phyloP scores from a whole-genome alignment of 2,113 vertebrate genomes.

The Clupea harengus region DNA sequence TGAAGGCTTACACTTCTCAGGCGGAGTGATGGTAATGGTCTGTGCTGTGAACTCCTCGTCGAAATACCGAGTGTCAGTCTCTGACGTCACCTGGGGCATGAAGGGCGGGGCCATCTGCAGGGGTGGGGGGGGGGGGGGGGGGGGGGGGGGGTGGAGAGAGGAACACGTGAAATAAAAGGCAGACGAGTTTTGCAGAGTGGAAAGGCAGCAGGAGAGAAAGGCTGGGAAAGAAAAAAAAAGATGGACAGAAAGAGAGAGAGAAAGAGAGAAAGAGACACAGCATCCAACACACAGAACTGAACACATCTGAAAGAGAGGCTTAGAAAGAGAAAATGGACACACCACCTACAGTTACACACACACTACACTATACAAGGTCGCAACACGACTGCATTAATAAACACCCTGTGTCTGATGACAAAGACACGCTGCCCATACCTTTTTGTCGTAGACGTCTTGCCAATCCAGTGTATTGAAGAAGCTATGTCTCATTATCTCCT shows the following conservation, averaged over 20 bases:
- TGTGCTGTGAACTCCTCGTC: slow-evolving; percentile 79
- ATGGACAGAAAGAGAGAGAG: no score
- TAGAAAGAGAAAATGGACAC: no score
- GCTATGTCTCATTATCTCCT: slow-evolving; percentile 96
- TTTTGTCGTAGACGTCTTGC: slow-evolving; percentile 97
- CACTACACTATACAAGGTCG: not conserved
- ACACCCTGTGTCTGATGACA: not conserved
- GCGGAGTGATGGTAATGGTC: slow-evolving; percentile 79
- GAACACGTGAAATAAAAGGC: not conserved
- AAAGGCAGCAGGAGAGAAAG: no score
- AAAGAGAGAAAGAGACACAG: slow-evolving; percentile 1
- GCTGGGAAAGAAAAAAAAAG: not conserved
- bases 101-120: slow-evolving; percentile 70
- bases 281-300: not conserved
- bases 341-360: not conserved
- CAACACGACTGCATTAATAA: no score
- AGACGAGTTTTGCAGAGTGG: no score
- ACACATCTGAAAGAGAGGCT: not conserved
- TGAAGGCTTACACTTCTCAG: slow-evolving; percentile 66
- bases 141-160: not conserved
- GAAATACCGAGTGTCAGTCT: slow-evolving; percentile 77
- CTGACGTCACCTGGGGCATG: slow-evolving; percentile 72
- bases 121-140: not conserved
- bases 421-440: slow-evolving; percentile 68
- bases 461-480: slow-evolving; percentile 90